phyloP scores from a whole-genome alignment of 2,113 vertebrate species.

The Himantopus leucocephalus region DNA sequence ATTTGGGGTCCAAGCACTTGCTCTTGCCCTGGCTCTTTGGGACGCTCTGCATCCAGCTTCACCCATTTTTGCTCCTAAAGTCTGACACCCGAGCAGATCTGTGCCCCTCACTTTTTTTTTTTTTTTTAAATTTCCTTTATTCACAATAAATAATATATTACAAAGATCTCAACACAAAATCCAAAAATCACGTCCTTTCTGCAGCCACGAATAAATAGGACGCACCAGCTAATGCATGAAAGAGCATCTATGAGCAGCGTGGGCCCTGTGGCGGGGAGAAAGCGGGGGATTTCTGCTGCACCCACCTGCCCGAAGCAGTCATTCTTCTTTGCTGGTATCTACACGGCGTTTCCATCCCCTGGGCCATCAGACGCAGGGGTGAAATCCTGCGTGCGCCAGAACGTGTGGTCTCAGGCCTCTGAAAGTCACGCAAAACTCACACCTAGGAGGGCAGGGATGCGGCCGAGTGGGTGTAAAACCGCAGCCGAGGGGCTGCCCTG shows the following conservation, averaged over 20 bases:
- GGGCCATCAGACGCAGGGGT: neutral
- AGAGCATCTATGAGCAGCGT: neutral
- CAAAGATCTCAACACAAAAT: constrained; percentile 13
- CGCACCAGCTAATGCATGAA: neutral
- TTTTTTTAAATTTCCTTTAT: constrained; percentile 18
- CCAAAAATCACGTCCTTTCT: neutral
- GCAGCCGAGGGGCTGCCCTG: neutral
- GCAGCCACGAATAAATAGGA: neutral
- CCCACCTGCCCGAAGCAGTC: neutral
- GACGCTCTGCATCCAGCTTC: neutral
- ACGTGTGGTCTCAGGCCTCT: rapidly evolving
- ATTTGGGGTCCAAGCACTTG: neutral
- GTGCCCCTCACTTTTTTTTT: rapidly evolving
- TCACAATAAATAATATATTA: constrained; percentile 68
- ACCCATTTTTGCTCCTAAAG: neutral
- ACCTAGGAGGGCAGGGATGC: neutral
- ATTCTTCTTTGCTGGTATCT: neutral
- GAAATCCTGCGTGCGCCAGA: neutral
- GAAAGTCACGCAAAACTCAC: rapidly evolving
- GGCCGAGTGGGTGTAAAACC: neutral
- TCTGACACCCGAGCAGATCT: neutral
- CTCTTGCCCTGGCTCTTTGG: neutral
- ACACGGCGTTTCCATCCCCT: neutral
- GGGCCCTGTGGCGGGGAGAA: neutral
- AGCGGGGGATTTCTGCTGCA: neutral